These are phyloP conservation scores for Tylochromis polylepis DNA, from an alignment of 2,113 vertebrate species.

Conservation along the genomic window DNA sequence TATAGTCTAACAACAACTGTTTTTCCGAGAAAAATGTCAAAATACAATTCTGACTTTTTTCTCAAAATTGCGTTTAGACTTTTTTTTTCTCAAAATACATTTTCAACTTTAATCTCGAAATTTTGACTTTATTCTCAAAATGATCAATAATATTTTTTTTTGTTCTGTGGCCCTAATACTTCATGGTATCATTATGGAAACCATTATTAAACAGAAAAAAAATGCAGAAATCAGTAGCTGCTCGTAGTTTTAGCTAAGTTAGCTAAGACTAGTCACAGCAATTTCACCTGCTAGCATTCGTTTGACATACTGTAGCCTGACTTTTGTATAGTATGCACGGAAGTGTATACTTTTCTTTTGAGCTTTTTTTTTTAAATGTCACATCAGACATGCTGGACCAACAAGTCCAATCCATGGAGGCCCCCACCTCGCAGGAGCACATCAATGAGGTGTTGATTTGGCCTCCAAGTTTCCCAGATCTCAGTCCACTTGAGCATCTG, in stretches of 20 bases:
- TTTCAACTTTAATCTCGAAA: background rate
- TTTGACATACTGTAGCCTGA: background rate
- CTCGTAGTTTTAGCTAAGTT: background rate
- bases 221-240: background rate
- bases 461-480: background rate
- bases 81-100: background rate
- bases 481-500: background rate
- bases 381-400: background rate
- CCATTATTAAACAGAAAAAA: background rate
- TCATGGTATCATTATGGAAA: fast-evolving
- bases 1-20: background rate
- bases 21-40: background rate
- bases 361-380: too few species aligned
- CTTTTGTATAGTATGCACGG: too few species aligned
- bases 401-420: background rate
- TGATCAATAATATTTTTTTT: too few species aligned
- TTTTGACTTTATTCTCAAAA: background rate
- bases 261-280: background rate
- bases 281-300: background rate
- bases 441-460: background rate
- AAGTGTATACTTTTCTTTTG: too few species aligned
- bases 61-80: background rate
- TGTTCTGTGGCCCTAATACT: background rate
- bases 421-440: background rate
- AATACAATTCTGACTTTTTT: too few species aligned